Conservation (phyloP, 1,140 invertebrate species). For the Sminthurides bifidus region DNA sequence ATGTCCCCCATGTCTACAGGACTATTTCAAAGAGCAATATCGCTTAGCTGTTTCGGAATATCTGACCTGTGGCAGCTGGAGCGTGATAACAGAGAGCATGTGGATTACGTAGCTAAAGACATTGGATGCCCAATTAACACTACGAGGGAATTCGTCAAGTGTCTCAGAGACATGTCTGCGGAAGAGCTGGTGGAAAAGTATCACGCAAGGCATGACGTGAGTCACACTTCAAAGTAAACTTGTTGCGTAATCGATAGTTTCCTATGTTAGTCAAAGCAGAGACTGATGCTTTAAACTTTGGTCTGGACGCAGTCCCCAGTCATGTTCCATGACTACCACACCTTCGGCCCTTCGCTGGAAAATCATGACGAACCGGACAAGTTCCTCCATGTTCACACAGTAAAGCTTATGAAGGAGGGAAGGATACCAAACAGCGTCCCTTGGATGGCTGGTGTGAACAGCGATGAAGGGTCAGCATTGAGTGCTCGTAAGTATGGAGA, state of each 20-base stretch:
- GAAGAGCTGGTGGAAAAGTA: not conserved
- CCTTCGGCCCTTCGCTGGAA: not conserved
- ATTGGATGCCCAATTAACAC: not conserved
- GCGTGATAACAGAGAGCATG: not conserved
- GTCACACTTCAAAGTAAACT: too few species aligned
- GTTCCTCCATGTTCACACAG: not conserved
- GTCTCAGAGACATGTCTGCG: not conserved
- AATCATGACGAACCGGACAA: not conserved
- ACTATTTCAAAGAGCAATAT: not conserved
- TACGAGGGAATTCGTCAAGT: not conserved
- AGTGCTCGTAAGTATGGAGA: not conserved
- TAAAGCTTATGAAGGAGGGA: not conserved
- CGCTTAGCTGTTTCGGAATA: not conserved
- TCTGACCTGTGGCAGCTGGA: not conserved
- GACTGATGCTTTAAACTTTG: not conserved
- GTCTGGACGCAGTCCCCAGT: not conserved
- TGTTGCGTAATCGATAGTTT: too few species aligned
- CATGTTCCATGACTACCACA: not conserved
- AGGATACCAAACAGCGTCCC: not conserved
- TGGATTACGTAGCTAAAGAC: not conserved
- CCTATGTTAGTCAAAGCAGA: not conserved
- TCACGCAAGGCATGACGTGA: not conserved
- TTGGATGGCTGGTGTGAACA: constrained; percentile 1
- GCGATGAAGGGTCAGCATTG: not conserved
- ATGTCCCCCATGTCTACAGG: not conserved